phyloP scores from a whole-genome alignment of 2,797 vertebrate genomes.

The Brachyalestes nurse region DNA sequence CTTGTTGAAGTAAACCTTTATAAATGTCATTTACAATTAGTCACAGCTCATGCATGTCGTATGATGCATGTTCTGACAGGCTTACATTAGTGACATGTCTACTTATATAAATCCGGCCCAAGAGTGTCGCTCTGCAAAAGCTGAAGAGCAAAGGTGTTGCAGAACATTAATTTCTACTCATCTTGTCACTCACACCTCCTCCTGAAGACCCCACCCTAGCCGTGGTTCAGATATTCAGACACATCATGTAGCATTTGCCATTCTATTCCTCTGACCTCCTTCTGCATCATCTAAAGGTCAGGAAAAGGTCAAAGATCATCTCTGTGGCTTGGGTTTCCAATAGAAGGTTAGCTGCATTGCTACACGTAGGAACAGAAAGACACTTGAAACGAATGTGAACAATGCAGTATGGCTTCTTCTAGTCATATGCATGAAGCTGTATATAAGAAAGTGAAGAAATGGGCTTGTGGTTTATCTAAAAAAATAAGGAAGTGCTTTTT shows the following conservation, averaged over 20 bases:
- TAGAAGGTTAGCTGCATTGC: conserved; percentile 64
- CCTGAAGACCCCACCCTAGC: neutral
- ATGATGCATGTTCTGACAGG: neutral
- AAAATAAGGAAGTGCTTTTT: neutral
- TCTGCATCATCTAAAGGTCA: conserved; percentile 67
- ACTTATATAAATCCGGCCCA: too few species aligned
- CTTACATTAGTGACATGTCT: too few species aligned
- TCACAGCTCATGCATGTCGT: too few species aligned
- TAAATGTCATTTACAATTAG: too few species aligned
- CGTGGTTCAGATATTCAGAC: neutral
- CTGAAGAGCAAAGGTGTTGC: neutral
- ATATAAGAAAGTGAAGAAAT: neutral
- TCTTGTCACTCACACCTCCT: neutral
- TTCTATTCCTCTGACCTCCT: conserved; percentile 43
- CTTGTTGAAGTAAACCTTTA: too few species aligned
- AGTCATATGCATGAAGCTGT: neutral
- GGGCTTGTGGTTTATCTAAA: too few species aligned
- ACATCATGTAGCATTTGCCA: conserved; percentile 51
- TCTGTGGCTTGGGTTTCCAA: conserved; percentile 68
- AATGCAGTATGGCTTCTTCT: neutral
- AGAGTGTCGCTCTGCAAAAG: neutral
- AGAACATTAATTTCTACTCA: neutral
- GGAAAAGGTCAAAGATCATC: conserved; percentile 57
- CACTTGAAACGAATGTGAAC: neutral
- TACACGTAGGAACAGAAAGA: conserved; percentile 53